Evolutionary conservation across 2,888 invertebrate species (phyloP).

Genomic region (Himalopsyche anomala): DNA sequence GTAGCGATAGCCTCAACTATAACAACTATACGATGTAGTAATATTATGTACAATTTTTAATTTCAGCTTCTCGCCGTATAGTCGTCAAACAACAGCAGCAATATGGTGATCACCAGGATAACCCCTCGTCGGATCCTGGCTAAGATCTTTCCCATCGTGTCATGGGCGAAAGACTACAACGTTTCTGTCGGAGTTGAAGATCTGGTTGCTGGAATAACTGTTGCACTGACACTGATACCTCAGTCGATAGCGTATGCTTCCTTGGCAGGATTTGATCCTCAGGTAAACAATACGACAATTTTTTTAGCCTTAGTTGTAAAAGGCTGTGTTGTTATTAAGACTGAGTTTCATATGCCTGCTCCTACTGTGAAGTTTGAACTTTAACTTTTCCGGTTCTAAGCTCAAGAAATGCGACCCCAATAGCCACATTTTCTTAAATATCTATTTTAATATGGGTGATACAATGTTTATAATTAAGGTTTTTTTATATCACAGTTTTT

Average conservation of each 20-base stretch:
- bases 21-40: too few species aligned
- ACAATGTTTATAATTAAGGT: too few species aligned
- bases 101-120: slow-evolving; percentile 41
- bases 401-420: too few species aligned
- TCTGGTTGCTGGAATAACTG: slow-evolving; percentile 85
- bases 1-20: too few species aligned
- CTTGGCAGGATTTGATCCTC: slow-evolving; percentile 84
- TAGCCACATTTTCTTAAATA: too few species aligned
- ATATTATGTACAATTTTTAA: neutral
- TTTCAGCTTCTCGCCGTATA: neutral
- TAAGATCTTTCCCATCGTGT: slow-evolving; percentile 76
- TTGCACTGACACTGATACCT: slow-evolving; percentile 86
- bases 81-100: neutral
- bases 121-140: slow-evolving; percentile 66
- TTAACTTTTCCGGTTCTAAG: too few species aligned
- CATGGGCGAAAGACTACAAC: slow-evolving; percentile 79
- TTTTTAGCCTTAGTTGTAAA: neutral
- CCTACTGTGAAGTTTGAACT: too few species aligned
- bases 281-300: slow-evolving; percentile 75
- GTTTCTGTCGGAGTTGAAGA: slow-evolving; percentile 79
- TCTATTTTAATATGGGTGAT: too few species aligned
- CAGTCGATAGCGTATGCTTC: slow-evolving; percentile 88
- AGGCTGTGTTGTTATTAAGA: too few species aligned
- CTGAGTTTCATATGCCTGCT: too few species aligned
- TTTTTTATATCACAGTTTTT: too few species aligned